Evolutionary conservation across 2,888 invertebrate genomes (phyloP), one percentile per base, ranked within the genome.

Genomic region (Calameuta filiformis): DNA sequence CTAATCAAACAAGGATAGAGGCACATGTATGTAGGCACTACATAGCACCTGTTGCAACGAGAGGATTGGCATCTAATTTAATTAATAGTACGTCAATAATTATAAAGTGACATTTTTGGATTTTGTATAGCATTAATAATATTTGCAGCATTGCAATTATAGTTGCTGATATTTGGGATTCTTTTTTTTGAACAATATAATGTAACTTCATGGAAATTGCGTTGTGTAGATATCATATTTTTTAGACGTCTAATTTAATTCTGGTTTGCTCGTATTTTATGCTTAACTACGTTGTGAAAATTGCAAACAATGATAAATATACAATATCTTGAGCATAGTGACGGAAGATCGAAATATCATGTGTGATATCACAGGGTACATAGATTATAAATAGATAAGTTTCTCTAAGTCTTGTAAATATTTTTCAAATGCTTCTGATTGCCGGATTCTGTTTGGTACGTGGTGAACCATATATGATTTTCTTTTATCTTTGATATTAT

Each of bases 21-120:
- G 56, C 15, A 56, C 23, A 23, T 15, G 56, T 56, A 56, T 9
- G 56, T 56, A 23, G 23, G 56, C 23, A 56, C 56, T 56, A 23
- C 56, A 83, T 85, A 83, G 87, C 89, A 90, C 89, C 90, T 90
- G 90, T 90, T 89, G 88, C 86, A 89, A 88, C 85, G 86, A 84
- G 87, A 84, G 84, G 85, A 73, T 56, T 23, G 23, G 15, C 40
- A 40, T 4, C 37, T 37, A 15, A 15, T 6, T 23, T 40, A 40
- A 56, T 56, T 56, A 56, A 56, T 9, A 56, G 1, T 56, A 23
- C 2, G 1, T 56, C 2, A 23, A 56, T 56, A 56, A 56, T 23
- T 56, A 23, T 56, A 6, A 56, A 56, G 56, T 56, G 23, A 23
- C 56, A 15, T 23, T 23, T 23, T 23, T 56, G 56, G 23, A 0